Percentiles rank a stretch among this genome's conserved stretches.
Evolutionary conservation across 2,888 invertebrate species (phyloP).

Genomic region (Amphipyra berbera): DNA sequence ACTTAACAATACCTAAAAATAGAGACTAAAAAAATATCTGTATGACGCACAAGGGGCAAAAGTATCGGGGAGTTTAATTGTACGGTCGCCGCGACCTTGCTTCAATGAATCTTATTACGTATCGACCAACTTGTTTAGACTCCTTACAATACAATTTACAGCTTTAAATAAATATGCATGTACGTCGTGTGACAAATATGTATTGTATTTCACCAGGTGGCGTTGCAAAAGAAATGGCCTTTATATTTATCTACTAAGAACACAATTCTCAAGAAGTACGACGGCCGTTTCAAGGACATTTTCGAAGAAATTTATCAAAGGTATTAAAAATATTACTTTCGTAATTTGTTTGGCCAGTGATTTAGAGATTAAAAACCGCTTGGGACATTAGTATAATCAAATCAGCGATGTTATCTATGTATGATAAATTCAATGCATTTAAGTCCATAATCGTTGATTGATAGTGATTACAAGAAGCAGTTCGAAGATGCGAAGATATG

Average conservation of each 20-base stretch:
- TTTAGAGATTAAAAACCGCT: constrained; percentile 32
- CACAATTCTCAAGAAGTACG: constrained; percentile 96
- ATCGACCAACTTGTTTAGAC: constrained; percentile 24
- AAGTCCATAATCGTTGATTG: constrained; percentile 31
- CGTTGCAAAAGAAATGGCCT: constrained; percentile 95
- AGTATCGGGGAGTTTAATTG: constrained; percentile 43
- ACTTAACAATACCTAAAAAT: constrained; percentile 12
- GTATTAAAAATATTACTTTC: constrained; percentile 74
- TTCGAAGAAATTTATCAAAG: constrained; percentile 96
- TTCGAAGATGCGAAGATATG: constrained; percentile 95
- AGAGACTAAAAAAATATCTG: constrained; percentile 17
- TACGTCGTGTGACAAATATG: constrained; percentile 14
- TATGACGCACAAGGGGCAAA: constrained; percentile 36
- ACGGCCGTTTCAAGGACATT: constrained; percentile 97
- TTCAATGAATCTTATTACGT: constrained; percentile 33
- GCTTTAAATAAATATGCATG: constrained; percentile 9
- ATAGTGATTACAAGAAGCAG: constrained; percentile 92
- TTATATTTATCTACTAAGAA: constrained; percentile 97
- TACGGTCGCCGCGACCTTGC: constrained; percentile 34
- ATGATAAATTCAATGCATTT: constrained; percentile 20
- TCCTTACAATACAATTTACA: constrained; percentile 19
- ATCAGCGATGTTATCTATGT: constrained; percentile 17
- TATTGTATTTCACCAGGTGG: constrained; percentile 86
- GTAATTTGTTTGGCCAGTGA: constrained; percentile 21
- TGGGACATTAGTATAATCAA: constrained; percentile 21